Evolutionary conservation across 2,888 invertebrate species (phyloP).

Genomic region (Anticlea derivata): DNA sequence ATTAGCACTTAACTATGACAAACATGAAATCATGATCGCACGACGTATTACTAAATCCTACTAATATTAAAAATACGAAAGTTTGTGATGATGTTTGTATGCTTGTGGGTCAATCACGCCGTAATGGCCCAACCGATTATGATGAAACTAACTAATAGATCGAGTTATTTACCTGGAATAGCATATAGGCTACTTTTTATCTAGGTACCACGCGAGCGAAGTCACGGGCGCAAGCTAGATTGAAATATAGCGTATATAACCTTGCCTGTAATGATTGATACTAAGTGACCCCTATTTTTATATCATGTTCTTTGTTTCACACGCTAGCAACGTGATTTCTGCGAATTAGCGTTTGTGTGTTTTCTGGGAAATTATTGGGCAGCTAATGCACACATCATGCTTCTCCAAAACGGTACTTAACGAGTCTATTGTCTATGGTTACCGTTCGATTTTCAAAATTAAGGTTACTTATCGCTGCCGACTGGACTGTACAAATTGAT

Average conservation of each 20-base stretch:
- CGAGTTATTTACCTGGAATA: no score
- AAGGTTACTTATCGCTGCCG: constrained; percentile 22
- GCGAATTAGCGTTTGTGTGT: constrained; percentile 65
- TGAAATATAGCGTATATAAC: constrained; percentile 9
- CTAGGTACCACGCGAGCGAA: no score
- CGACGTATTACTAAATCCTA: no score
- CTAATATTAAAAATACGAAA: no score
- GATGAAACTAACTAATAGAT: no score
- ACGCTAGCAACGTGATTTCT: constrained; percentile 60
- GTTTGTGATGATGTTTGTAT: no score
- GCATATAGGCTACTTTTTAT: no score
- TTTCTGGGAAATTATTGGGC: constrained; percentile 68
- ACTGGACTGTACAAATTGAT: no score
- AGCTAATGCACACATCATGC: constrained; percentile 76
- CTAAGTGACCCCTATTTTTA: constrained; percentile 33
- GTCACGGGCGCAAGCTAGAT: no score
- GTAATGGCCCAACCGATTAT: no score
- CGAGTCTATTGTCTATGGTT: constrained; percentile 37
- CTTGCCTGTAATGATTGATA: constrained; percentile 33
- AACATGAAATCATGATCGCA: constrained; percentile 15
- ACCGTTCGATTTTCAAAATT: constrained; percentile 28
- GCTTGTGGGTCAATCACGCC: no score
- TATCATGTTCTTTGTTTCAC: constrained; percentile 36
- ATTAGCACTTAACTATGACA: constrained; percentile 4
- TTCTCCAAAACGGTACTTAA: constrained; percentile 44